phyloP scores from a whole-genome alignment of 2,797 vertebrate species.

The Rhynchotus rufescens region DNA sequence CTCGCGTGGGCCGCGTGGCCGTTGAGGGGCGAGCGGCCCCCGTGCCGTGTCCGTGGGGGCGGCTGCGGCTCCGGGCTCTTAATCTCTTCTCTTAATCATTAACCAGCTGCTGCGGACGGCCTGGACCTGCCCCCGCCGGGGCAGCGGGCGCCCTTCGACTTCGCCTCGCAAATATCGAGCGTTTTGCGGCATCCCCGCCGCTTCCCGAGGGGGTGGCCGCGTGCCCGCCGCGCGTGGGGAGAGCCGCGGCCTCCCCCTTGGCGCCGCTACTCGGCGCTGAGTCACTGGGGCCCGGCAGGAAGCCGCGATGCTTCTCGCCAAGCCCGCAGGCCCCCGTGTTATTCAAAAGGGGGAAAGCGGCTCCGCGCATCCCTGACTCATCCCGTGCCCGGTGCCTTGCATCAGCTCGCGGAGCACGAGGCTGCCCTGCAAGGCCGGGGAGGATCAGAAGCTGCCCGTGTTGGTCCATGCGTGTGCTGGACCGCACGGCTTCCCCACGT shows the following conservation, averaged over 20 bases:
- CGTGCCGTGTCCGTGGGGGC: too few relatives aligned
- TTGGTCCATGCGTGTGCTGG: neutral
- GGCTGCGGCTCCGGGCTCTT: neutral
- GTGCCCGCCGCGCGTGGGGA: neutral
- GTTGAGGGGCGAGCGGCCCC: neutral
- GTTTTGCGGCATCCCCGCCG: neutral
- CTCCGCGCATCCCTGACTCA: neutral
- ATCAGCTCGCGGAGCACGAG: neutral
- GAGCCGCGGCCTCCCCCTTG: neutral
- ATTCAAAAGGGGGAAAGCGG: fast-evolving
- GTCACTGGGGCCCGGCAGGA: conserved; percentile 62
- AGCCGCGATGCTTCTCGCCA: neutral
- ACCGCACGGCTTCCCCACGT: neutral
- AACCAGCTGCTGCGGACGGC: neutral
- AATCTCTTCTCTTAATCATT: conserved; percentile 45
- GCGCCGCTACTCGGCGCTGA: conserved; percentile 62
- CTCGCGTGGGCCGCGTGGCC: too few relatives aligned
- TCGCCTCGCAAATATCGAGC: neutral
- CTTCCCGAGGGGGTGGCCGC: too few relatives aligned
- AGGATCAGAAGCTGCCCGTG: neutral
- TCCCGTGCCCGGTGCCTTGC: neutral
- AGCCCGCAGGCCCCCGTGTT: conserved; percentile 21
- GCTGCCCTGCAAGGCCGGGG: fast-evolving
- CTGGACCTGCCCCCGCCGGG: conserved; percentile 19
- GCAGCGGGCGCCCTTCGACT: neutral